Evolutionary conservation across 2,113 vertebrate genomes (phyloP).

Genomic region (Gallinago media): DNA sequence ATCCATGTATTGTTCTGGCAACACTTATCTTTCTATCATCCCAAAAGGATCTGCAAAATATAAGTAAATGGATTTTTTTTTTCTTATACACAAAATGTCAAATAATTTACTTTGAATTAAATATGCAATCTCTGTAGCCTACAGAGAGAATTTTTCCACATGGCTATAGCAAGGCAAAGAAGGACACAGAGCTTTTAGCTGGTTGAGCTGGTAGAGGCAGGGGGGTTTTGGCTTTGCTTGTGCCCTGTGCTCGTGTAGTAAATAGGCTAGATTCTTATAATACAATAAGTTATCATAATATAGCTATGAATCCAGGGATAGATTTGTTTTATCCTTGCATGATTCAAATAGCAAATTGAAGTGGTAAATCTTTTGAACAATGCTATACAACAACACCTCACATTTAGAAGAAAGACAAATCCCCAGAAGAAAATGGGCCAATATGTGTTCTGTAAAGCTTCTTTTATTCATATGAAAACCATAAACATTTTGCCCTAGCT

Average conservation of each 20-base stretch:
- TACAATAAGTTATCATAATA: background rate
- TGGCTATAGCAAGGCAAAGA: background rate
- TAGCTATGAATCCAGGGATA: background rate
- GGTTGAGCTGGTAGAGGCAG: background rate
- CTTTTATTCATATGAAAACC: background rate
- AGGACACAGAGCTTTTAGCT: background rate
- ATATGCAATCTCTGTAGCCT: background rate
- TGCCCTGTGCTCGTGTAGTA: background rate
- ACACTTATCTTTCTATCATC: background rate
- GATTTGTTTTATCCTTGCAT: background rate
- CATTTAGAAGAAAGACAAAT: background rate
- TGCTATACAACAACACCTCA: background rate
- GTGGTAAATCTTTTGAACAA: background rate
- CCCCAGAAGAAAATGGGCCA: background rate
- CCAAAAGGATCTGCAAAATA: background rate
- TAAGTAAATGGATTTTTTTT: background rate
- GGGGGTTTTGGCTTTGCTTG: background rate
- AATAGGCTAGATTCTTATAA: background rate
- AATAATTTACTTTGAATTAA: background rate
- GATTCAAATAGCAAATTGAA: background rate
- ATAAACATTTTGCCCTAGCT: background rate
- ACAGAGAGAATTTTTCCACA: background rate
- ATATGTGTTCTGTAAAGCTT: background rate
- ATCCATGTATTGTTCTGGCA: background rate
- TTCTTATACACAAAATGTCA: background rate